phyloP scores from a whole-genome alignment of 2,797 vertebrate species.

The Todus mexicanus region DNA sequence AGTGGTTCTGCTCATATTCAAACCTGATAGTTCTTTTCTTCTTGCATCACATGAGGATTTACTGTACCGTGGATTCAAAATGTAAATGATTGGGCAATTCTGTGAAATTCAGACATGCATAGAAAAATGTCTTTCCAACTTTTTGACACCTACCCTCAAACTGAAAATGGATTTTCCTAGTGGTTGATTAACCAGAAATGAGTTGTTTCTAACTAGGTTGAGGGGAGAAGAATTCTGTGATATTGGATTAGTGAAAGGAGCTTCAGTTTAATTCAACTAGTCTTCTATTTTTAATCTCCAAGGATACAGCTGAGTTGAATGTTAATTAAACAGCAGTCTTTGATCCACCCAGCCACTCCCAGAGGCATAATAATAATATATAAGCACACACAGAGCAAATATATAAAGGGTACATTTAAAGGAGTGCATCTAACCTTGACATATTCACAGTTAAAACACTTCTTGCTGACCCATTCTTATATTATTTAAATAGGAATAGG shows the following conservation, averaged over 20 bases:
- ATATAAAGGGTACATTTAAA: constrained; percentile 34
- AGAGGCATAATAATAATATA: constrained; percentile 56
- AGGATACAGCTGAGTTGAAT: constrained; percentile 61
- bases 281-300: constrained; percentile 60
- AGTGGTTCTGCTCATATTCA: background rate
- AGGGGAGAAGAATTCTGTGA: background rate
- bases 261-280: constrained; percentile 49
- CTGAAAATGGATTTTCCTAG: constrained; percentile 27
- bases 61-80: background rate
- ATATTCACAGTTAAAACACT: background rate
- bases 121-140: constrained; percentile 7
- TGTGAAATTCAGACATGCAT: background rate
- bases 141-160: constrained; percentile 3
- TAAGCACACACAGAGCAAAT: constrained; percentile 11
- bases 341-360: constrained; percentile 63
- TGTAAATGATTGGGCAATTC: background rate
- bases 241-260: constrained; percentile 23
- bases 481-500: background rate
- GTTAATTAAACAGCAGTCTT: constrained; percentile 66
- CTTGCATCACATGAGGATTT: background rate
- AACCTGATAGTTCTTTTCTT: background rate
- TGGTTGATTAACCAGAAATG: constrained; percentile 11
- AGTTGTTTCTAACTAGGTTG: background rate
- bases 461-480: background rate
- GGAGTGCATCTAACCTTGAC: background rate